Evolutionary conservation across 2,797 vertebrate genomes (phyloP).

Genomic region (Peromyscus melanophrys): DNA sequence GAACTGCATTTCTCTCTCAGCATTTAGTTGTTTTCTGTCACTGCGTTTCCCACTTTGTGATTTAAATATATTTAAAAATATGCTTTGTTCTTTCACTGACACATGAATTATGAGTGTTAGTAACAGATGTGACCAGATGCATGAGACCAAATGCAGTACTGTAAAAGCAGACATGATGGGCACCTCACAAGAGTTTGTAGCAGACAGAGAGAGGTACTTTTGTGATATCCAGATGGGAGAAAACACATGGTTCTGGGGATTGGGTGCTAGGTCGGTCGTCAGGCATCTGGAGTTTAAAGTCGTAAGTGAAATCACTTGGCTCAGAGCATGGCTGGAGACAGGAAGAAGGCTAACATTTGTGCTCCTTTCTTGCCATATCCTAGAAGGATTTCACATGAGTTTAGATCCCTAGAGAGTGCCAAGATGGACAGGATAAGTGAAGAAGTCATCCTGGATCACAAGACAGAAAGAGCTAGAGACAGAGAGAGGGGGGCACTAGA

Average conservation of each 20-base stretch:
- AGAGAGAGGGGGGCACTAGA: accelerated
- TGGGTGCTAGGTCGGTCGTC: neutral
- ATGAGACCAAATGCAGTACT: neutral
- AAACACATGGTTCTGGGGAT: neutral
- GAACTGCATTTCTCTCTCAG: neutral
- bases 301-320: neutral
- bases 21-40: neutral
- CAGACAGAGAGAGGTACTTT: neutral
- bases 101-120: neutral
- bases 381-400: neutral
- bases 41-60: neutral
- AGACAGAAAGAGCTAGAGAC: neutral
- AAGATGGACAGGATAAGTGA: neutral
- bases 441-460: neutral
- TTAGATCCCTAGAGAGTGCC: neutral
- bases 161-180: neutral
- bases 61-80: neutral
- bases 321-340: neutral
- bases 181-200: neutral
- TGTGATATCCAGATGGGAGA: neutral
- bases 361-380: too few species aligned
- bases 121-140: neutral
- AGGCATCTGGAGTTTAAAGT: neutral
- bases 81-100: neutral
- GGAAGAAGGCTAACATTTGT: neutral